Evolutionary conservation across 1,140 invertebrate species (phyloP).

Genomic region (Diorhabda elongata): DNA sequence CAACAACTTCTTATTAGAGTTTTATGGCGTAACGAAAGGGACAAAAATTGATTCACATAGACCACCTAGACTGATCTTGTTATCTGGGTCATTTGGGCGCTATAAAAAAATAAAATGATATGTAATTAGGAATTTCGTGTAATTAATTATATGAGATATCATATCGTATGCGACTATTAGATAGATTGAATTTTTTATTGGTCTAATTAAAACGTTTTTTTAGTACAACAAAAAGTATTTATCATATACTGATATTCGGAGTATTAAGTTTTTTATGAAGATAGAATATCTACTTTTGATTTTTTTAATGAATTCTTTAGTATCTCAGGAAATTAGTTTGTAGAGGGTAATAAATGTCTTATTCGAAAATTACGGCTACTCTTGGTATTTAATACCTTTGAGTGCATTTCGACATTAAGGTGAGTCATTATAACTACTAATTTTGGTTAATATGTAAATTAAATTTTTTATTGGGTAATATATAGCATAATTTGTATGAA

Average conservation of each 20-base stretch:
- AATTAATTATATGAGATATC: constrained; percentile 1
- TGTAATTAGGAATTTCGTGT: constrained; percentile 1
- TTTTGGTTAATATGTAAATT: neutral
- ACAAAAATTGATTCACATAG: neutral
- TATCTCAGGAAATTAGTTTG: neutral
- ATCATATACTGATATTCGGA: neutral
- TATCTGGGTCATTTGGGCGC: neutral
- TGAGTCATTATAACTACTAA: neutral
- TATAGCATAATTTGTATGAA: too few relatives aligned
- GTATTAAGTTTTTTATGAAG: constrained; percentile 1
- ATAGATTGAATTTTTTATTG: constrained; percentile 1
- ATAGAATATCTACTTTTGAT: neutral
- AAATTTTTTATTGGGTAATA: too few relatives aligned
- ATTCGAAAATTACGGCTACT: neutral
- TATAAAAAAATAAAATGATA: neutral
- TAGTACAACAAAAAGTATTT: neutral
- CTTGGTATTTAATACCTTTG: neutral
- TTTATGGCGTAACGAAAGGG: neutral
- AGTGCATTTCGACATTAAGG: neutral
- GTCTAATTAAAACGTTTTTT: neutral
- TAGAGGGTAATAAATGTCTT: neutral
- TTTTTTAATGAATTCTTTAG: constrained; percentile 1
- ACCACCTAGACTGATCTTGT: neutral
- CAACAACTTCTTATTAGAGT: neutral
- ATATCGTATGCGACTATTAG: constrained; percentile 2